Conservation (phyloP, 2,797 vertebrate genomes). For the Lepus oiostolus region DNA sequence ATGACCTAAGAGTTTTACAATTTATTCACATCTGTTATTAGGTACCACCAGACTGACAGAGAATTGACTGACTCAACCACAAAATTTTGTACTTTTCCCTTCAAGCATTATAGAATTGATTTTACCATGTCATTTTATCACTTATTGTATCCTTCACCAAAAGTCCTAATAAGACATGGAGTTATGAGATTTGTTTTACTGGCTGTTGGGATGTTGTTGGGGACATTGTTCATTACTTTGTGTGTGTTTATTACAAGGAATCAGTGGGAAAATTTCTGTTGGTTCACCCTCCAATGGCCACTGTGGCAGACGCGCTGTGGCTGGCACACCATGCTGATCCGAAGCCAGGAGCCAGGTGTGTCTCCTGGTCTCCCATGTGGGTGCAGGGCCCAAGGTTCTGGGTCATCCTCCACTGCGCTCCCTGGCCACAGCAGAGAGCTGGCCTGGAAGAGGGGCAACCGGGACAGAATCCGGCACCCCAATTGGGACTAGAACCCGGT, state of each 20-base stretch:
- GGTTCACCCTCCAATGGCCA: no score
- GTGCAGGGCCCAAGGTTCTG: no score
- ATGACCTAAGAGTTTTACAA: background rate
- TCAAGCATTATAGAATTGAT: background rate
- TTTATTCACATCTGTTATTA: constrained; percentile 10
- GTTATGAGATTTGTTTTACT: background rate
- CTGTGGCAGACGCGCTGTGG: no score
- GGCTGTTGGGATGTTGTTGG: background rate
- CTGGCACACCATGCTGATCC: no score
- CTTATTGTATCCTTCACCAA: constrained; percentile 25
- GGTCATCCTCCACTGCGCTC: no score
- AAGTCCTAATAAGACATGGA: background rate
- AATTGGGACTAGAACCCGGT: no score
- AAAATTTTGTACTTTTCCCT: background rate
- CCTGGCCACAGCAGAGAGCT: no score
- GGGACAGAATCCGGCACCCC: no score
- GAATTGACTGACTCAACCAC: background rate
- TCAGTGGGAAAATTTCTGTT: background rate
- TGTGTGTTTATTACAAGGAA: background rate
- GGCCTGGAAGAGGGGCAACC: no score
- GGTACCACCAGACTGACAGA: constrained; percentile 1
- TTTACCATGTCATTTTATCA: constrained; percentile 15
- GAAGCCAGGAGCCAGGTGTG: no score
- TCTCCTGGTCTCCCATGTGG: no score
- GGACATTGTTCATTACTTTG: background rate